Evolutionary conservation across 2,888 invertebrate genomes (phyloP).

Genomic region (Bhutanitis thaidina): DNA sequence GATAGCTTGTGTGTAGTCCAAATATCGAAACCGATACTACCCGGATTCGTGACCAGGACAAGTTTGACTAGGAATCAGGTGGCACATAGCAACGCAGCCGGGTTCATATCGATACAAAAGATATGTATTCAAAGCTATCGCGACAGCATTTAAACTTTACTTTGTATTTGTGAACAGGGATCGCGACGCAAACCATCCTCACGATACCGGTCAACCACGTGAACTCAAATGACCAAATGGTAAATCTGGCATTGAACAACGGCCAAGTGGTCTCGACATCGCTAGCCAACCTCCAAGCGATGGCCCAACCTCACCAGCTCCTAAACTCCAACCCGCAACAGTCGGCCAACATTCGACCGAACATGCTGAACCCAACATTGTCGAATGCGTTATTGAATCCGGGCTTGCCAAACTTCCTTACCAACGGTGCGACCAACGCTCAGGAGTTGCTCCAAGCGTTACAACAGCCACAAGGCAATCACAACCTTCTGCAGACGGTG

Average conservation of each 20-base stretch:
- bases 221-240: conserved; percentile 86
- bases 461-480: conserved; percentile 81
- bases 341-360: conserved; percentile 62
- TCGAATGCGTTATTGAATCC: conserved; percentile 86
- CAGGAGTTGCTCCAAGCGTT: conserved; percentile 88
- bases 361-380: conserved; percentile 80
- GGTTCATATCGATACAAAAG: too few species aligned
- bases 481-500: conserved; percentile 69
- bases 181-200: conserved; percentile 96
- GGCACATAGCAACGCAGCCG: too few species aligned
- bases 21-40: too few species aligned
- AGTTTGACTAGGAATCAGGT: too few species aligned
- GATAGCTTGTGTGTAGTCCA: too few species aligned
- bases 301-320: conserved; percentile 86
- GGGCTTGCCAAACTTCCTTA: conserved; percentile 85
- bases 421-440: conserved; percentile 83
- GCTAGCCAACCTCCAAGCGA: conserved; percentile 87
- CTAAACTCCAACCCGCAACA: conserved; percentile 81
- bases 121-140: too few species aligned
- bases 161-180: conserved; percentile 80
- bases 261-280: conserved; percentile 93
- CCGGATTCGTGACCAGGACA: too few species aligned
- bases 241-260: conserved; percentile 89
- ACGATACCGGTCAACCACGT: conserved; percentile 96
- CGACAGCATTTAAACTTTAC: too few species aligned